Conservation (phyloP, 1,140 invertebrate species). For the Drosophila tani region DNA sequence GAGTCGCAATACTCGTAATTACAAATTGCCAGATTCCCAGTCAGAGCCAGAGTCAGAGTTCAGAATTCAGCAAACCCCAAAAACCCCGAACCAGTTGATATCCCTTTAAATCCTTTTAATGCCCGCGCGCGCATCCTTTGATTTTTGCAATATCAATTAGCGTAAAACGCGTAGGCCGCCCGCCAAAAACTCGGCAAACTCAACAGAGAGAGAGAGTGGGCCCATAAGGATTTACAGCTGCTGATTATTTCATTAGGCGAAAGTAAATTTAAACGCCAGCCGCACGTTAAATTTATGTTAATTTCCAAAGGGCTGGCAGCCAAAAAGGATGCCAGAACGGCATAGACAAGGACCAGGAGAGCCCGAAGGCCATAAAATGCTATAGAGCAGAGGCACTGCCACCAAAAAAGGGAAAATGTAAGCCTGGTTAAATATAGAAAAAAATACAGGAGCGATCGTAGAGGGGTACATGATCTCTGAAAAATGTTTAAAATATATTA, state of each 20-base stretch:
- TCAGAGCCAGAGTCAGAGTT: constrained; percentile 6
- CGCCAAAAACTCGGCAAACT: constrained; percentile 28
- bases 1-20: constrained; percentile 67
- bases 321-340: constrained; percentile 25
- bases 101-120: constrained; percentile 70
- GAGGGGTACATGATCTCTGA: too few relatives aligned
- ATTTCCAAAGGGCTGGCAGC: constrained; percentile 66
- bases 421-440: background rate
- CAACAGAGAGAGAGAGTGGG: background rate
- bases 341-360: constrained; percentile 18
- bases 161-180: constrained; percentile 53
- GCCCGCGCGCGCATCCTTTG: constrained; percentile 61
- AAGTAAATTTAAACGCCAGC: constrained; percentile 77
- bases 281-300: constrained; percentile 77
- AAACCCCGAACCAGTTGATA: constrained; percentile 47
- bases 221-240: constrained; percentile 70
- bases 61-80: background rate
- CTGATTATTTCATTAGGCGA: constrained; percentile 80
- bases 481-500: too few relatives aligned
- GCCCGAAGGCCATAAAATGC: background rate
- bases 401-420: background rate
- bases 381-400: background rate
- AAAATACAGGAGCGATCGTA: background rate
- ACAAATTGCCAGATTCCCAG: constrained; percentile 56
- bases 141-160: constrained; percentile 83